These are phyloP conservation scores for Morpho deidamia DNA, from an alignment of 2,888 invertebrate species.

Conservation along the genomic window DNA sequence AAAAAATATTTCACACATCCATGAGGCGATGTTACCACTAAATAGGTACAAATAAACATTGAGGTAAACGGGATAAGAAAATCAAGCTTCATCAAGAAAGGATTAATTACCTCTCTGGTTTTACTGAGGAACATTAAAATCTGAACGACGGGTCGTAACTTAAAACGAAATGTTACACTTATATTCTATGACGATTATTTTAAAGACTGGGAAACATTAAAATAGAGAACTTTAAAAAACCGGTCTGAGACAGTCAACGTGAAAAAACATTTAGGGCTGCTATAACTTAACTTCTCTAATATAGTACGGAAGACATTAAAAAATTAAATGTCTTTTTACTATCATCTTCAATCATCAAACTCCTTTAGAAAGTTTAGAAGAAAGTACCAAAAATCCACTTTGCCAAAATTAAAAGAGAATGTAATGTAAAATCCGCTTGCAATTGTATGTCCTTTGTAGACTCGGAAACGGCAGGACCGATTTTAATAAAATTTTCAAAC, in stretches of 20 bases:
- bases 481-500: too few relatives aligned
- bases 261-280: slow-evolving; percentile 19
- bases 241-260: slow-evolving; percentile 24
- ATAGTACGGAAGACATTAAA: slow-evolving; percentile 22
- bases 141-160: slow-evolving; percentile 46
- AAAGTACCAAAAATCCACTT: too few relatives aligned
- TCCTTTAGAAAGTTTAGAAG: too few relatives aligned
- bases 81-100: slow-evolving; percentile 50
- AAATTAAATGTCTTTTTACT: slow-evolving; percentile 34
- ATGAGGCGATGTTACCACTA: slow-evolving; percentile 32
- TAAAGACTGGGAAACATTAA: slow-evolving; percentile 57
- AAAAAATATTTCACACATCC: slow-evolving; percentile 28
- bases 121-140: slow-evolving; percentile 60
- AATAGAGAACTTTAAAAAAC: slow-evolving; percentile 57
- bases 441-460: too few relatives aligned
- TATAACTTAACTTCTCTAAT: too few relatives aligned
- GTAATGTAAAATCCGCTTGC: too few relatives aligned
- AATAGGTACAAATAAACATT: slow-evolving; percentile 21
- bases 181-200: slow-evolving; percentile 47
- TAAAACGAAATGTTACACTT: slow-evolving; percentile 47
- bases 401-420: too few relatives aligned
- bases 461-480: too few relatives aligned
- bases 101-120: slow-evolving; percentile 54
- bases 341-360: too few relatives aligned
- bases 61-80: slow-evolving; percentile 15